phyloP scores from a whole-genome alignment of 2,113 vertebrate genomes.

The Pomatorhinus ruficollis region DNA sequence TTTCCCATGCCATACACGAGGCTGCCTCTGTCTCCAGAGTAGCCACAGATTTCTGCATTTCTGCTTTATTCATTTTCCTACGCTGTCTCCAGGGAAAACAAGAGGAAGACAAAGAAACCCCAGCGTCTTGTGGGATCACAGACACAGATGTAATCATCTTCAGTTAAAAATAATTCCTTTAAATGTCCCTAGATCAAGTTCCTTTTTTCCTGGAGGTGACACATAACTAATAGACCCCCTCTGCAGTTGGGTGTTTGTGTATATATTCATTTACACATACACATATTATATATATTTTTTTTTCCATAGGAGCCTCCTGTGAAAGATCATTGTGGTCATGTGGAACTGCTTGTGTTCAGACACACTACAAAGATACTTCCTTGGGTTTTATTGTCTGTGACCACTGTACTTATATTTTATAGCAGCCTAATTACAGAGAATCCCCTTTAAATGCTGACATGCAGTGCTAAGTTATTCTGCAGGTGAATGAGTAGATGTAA shows the following conservation, averaged over 20 bases:
- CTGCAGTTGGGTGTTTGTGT: background rate
- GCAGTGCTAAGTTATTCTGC: constrained; percentile 32
- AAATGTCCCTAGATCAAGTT: background rate
- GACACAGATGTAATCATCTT: background rate
- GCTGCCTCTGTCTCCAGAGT: background rate
- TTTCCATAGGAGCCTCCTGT: background rate
- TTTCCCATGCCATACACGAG: background rate
- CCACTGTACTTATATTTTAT: constrained; percentile 14
- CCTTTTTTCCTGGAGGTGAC: background rate
- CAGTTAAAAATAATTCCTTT: background rate
- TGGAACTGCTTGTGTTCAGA: background rate
- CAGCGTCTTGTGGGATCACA: background rate
- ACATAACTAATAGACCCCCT: background rate
- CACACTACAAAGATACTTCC: background rate
- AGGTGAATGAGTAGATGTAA: constrained; percentile 23
- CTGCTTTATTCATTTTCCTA: constrained; percentile 1
- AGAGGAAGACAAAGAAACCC: background rate
- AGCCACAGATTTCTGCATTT: background rate
- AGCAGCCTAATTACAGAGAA: constrained; percentile 39
- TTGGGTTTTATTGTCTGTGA: constrained; percentile 35
- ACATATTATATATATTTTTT: background rate
- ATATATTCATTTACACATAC: background rate
- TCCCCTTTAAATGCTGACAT: constrained; percentile 26
- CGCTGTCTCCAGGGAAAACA: background rate
- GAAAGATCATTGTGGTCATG: background rate